Percentiles rank a stretch among this genome's conserved stretches.
Evolutionary conservation across 2,888 invertebrate genomes (phyloP).

Genomic region (Caenorhabditis angaria): DNA sequence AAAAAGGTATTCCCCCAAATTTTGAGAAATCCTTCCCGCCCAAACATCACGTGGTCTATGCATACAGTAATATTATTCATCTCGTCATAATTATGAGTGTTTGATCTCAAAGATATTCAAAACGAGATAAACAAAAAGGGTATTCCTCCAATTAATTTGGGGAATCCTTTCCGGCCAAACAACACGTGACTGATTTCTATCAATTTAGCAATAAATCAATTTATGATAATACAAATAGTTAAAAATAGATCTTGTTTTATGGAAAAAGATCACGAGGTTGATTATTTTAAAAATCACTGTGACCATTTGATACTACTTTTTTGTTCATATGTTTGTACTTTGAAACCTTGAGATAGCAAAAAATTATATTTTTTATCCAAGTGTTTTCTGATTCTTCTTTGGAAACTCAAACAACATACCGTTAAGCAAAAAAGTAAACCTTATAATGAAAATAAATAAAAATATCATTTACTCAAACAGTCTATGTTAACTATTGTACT

Average conservation of each 20-base stretch:
- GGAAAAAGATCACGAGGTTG: not conserved
- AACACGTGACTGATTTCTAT: not conserved
- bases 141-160: not conserved
- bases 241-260: not conserved
- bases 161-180: not conserved
- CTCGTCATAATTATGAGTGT: not conserved
- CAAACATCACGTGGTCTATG: no score
- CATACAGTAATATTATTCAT: no score
- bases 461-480: not conserved
- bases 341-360: no score
- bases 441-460: no score
- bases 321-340: no score
- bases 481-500: not conserved
- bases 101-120: not conserved
- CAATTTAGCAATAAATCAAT: no score
- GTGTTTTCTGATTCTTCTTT: no score
- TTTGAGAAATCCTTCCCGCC: no score
- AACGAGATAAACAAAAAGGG: not conserved
- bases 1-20: no score
- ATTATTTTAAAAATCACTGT: no score
- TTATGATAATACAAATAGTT: not conserved
- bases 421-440: not conserved
- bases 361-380: no score
- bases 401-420: not conserved
- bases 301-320: no score